A percentile compares a stretch with the other conserved stretches of the same genome.
Conservation (phyloP, 2,888 invertebrate genomes). For the Alsophila aescularia region DNA sequence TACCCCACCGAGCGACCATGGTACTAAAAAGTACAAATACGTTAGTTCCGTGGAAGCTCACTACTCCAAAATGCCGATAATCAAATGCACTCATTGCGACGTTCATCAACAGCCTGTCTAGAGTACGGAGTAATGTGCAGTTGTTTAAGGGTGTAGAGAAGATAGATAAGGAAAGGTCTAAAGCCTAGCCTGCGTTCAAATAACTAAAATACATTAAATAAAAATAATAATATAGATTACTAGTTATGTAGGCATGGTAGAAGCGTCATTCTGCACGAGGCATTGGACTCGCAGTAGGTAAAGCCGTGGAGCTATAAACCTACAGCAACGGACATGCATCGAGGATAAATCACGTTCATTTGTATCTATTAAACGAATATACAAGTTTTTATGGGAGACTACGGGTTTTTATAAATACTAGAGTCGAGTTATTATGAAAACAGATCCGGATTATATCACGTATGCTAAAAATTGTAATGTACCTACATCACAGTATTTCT, state of each 20-base stretch:
- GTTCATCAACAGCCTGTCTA: no score
- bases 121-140: no score
- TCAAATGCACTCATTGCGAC: no score
- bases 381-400: slow-evolving; percentile 9
- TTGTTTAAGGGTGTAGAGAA: no score
- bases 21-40: no score
- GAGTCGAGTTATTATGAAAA: background rate
- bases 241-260: background rate
- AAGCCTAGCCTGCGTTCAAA: no score
- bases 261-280: background rate
- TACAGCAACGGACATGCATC: slow-evolving; percentile 59
- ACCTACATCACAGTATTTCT: no score
- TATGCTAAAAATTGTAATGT: no score
- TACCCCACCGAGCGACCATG: no score
- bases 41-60: no score
- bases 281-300: slow-evolving; percentile 51
- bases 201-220: background rate
- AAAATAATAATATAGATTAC: background rate
- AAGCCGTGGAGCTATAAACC: slow-evolving; percentile 68
- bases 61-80: no score
- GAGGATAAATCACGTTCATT: slow-evolving; percentile 67
- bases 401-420: background rate
- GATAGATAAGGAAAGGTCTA: no score
- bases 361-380: slow-evolving; percentile 53
- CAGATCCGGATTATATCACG: background rate